Conservation (phyloP, 2,113 vertebrate species). For the Colius striatus region DNA sequence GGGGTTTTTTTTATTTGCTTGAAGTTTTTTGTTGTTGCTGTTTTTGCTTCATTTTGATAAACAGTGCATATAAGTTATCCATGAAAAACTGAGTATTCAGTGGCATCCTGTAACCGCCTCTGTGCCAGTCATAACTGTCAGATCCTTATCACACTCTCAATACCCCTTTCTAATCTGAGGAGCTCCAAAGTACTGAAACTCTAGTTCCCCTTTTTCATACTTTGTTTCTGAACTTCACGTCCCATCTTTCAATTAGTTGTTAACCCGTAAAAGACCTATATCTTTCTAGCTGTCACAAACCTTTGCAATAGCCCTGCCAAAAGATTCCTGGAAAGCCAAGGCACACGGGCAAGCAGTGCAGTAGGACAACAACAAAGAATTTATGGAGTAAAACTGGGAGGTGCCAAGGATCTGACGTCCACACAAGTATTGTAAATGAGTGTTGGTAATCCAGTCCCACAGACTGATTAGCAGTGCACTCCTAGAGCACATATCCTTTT, state of each 20-base stretch:
- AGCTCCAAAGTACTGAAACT: background rate
- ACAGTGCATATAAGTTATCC: background rate
- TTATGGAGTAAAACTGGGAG: background rate
- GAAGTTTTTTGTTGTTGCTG: background rate
- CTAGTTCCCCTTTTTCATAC: background rate
- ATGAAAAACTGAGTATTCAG: background rate
- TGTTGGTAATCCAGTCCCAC: background rate
- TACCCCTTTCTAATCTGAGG: background rate
- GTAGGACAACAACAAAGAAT: fast-evolving
- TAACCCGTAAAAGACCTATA: background rate
- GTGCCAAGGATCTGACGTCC: background rate
- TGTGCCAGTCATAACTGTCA: background rate
- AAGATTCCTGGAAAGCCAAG: background rate
- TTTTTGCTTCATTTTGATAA: background rate
- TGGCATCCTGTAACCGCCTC: background rate
- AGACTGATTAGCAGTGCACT: background rate
- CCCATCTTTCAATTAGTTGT: background rate
- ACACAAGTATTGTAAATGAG: background rate
- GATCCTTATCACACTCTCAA: background rate
- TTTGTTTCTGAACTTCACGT: background rate
- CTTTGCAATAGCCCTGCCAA: background rate
- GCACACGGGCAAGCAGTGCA: fast-evolving
- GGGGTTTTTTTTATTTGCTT: background rate
- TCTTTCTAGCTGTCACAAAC: background rate
- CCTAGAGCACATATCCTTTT: background rate